Evolutionary conservation across 1,140 invertebrate species (phyloP).

Genomic region (Zaprionus tsacasi): DNA sequence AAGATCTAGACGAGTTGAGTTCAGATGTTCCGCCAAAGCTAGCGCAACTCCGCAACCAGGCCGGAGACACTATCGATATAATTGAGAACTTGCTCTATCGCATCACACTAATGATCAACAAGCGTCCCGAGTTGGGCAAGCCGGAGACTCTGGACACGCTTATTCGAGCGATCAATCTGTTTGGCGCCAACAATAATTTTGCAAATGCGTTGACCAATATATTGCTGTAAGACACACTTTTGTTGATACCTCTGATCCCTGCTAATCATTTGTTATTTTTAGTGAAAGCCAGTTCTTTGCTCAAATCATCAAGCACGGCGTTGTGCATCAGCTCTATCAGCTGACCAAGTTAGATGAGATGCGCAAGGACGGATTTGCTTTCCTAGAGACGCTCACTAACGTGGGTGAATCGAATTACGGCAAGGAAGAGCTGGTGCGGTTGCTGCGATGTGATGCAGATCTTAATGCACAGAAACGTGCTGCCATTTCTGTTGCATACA

Average conservation of each 20-base stretch:
- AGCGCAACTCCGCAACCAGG: conserved; percentile 50
- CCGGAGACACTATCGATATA: conserved; percentile 72
- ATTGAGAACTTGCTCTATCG: conserved; percentile 79
- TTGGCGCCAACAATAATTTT: conserved; percentile 78
- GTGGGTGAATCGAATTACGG: conserved; percentile 83
- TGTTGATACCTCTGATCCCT: not conserved
- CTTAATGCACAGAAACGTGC: conserved; percentile 69
- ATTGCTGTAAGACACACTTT: conserved; percentile 66
- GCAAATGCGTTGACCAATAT: conserved; percentile 78
- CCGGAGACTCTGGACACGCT: conserved; percentile 75
- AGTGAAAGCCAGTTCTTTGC: conserved; percentile 83
- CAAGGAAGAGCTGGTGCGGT: conserved; percentile 75
- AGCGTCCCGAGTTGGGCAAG: conserved; percentile 72
- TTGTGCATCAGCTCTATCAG: conserved; percentile 78
- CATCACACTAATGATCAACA: conserved; percentile 77
- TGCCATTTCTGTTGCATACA: conserved; percentile 77
- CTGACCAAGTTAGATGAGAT: conserved; percentile 78
- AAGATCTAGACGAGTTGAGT: conserved; percentile 74
- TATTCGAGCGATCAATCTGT: conserved; percentile 73
- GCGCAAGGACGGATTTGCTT: conserved; percentile 72
- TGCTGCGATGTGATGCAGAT: conserved; percentile 69
- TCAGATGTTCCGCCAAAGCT: conserved; percentile 71
- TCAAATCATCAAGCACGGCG: conserved; percentile 78
- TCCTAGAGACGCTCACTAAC: conserved; percentile 77
- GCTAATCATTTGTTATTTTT: not conserved